These are phyloP conservation scores for Psephotus haematonotus DNA, from an alignment of 2,113 vertebrate genomes.

Conservation along the genomic window DNA sequence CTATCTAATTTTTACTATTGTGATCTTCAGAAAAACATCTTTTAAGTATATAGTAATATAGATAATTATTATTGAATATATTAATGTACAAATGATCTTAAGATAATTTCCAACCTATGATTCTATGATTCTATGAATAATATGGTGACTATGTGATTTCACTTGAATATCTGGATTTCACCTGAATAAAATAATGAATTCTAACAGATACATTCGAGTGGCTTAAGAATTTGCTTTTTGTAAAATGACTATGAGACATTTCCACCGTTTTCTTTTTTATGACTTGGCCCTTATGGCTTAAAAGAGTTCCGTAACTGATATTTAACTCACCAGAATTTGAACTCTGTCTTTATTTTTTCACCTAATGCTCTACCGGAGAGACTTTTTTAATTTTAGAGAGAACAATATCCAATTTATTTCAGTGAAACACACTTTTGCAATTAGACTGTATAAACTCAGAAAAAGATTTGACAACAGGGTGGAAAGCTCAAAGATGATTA, in stretches of 20 bases:
- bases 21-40: not conserved
- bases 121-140: not conserved
- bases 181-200: not conserved
- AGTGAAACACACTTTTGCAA: not conserved
- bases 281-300: not conserved
- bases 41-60: not conserved
- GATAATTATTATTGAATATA: not conserved
- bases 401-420: not conserved
- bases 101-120: not conserved
- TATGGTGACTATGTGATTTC: not conserved
- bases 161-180: not conserved
- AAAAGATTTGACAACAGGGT: not conserved
- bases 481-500: not conserved
- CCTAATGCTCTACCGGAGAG: not conserved
- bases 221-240: not conserved
- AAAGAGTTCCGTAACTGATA: fast-evolving
- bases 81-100: not conserved
- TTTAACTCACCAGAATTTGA: not conserved
- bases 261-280: not conserved
- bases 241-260: not conserved
- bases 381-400: not conserved
- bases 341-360: not conserved
- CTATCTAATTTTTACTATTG: not conserved
- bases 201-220: not conserved
- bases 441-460: not conserved